Base-by-base conservation (phyloP, 2,888 invertebrate species). In the Archips crataeganus region DNA sequence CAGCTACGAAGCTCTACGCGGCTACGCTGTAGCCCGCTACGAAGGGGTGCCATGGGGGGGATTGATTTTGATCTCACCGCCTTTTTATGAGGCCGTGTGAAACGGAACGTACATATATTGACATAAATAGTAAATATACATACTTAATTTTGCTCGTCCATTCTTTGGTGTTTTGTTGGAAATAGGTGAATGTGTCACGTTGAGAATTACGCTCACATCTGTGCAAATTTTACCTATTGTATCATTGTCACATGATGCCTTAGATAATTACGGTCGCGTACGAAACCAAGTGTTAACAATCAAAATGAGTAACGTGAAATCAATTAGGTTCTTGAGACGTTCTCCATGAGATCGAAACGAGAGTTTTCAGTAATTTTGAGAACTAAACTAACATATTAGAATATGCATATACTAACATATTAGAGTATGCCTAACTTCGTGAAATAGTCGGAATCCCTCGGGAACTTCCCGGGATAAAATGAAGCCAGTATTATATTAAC, bases 11-110 rank as follows among this genome's bases (percentile, higher is more conserved):
- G 39, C 59, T 45, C 62, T 64, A 66, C 71, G 71, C 60, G 10
- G 63, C 69, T 68, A 69, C 69, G 73, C 45, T 36, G 62, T 62
- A 47, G 59, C 42, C 57, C 42, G 67, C 72, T 67, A 67, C 67
- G 72, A 67, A n/a, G 34, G 45, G 54, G 57, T 23, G 47, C 57
- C 10, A 15, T 6, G 60, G 13, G 47, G 63, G 51, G 66, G 66
- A 67, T 67, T 57, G 57, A 63, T 57, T 51, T 72, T 59, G 36
- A 63, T 74, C 60, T 23, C 57, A 39, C 42, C 60, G 51, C 54
- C 64, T 63, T 68, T 64, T 47, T 63, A 54, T 54, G 63, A 63
- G 63, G 63, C 2, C 47, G 63, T 34, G 63, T 45, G 45, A 45
- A 45, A 61, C 39, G 61, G 15, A 15, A 42, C 45, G 23, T 5